A percentile compares a stretch with the other conserved stretches of the same genome.
Evolutionary conservation across 1,140 invertebrate species (phyloP).

Genomic region (Homalodisca vitripennis): DNA sequence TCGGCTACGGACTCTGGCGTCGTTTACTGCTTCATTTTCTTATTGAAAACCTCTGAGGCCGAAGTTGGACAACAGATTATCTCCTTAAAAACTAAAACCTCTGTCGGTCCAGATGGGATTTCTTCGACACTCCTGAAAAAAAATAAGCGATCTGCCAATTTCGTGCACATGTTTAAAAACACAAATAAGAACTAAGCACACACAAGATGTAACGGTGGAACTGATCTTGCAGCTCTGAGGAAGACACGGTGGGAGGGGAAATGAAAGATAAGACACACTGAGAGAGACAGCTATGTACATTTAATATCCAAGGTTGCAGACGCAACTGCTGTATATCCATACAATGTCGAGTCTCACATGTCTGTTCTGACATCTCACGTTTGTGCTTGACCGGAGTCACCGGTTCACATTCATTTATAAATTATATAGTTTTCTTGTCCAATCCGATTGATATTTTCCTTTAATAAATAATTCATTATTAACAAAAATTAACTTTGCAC

Average conservation of each 20-base stretch:
- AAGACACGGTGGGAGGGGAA: too few relatives aligned
- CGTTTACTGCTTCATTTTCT: too few relatives aligned
- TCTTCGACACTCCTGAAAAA: too few relatives aligned
- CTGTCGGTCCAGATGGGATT: too few relatives aligned
- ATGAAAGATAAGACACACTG: neutral
- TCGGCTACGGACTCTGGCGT: too few relatives aligned
- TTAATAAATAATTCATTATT: constrained; percentile 20
- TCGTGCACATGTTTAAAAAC: too few relatives aligned
- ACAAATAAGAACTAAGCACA: neutral
- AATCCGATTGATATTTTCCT: neutral
- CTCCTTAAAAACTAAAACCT: too few relatives aligned
- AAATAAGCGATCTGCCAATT: too few relatives aligned
- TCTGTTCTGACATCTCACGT: neutral
- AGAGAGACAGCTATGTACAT: constrained; percentile 9
- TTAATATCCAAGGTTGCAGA: constrained; percentile 9
- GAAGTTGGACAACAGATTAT: too few relatives aligned
- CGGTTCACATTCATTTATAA: neutral
- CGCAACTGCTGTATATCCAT: constrained; percentile 4
- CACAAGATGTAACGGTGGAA: too few relatives aligned
- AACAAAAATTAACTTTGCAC: constrained; percentile 23
- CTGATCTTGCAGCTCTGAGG: too few relatives aligned
- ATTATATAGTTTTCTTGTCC: neutral
- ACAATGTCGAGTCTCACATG: constrained; percentile 5
- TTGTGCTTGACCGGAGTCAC: neutral
- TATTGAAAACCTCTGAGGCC: too few relatives aligned